Percentiles rank a stretch among this genome's conserved stretches.
Evolutionary conservation across 1,140 invertebrate genomes (phyloP).

Genomic region (Zaprionus gabonicus): DNA sequence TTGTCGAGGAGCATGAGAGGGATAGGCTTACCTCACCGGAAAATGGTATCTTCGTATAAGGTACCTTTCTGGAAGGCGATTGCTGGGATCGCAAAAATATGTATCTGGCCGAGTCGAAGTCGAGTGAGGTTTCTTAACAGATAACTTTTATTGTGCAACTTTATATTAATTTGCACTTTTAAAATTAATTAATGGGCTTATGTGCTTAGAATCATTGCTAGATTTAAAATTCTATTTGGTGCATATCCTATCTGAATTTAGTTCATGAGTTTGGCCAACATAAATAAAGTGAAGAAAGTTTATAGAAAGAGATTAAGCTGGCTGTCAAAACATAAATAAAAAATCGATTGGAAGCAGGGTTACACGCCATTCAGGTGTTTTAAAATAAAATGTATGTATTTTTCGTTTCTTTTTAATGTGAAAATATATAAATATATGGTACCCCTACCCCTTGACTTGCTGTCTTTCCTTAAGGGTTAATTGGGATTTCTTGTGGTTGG

Average conservation of each 20-base stretch:
- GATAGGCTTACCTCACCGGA: conserved; percentile 86
- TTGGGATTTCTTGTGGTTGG: conserved; percentile 18
- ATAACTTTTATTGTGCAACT: too few relatives aligned
- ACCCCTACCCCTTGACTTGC: neutral
- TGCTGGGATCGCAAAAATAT: conserved; percentile 90
- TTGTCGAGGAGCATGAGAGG: conserved; percentile 60
- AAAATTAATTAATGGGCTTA: too few relatives aligned
- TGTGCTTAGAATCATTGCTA: too few relatives aligned
- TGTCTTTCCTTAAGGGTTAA: conserved; percentile 8
- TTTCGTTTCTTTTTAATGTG: neutral
- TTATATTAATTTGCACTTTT: too few relatives aligned
- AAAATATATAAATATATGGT: neutral
- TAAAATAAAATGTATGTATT: neutral
- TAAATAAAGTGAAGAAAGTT: neutral
- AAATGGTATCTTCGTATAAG: conserved; percentile 94
- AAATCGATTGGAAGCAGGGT: neutral
- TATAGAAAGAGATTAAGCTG: neutral
- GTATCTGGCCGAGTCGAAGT: conserved; percentile 90
- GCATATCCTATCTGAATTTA: neutral
- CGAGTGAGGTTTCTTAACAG: too few relatives aligned
- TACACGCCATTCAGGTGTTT: neutral
- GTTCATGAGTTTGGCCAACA: neutral
- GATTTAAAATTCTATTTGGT: too few relatives aligned
- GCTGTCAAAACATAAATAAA: neutral
- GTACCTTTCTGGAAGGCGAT: conserved; percentile 94